Conservation (phyloP, 2,888 invertebrate species). For the Ecdyonurus torrentis region DNA sequence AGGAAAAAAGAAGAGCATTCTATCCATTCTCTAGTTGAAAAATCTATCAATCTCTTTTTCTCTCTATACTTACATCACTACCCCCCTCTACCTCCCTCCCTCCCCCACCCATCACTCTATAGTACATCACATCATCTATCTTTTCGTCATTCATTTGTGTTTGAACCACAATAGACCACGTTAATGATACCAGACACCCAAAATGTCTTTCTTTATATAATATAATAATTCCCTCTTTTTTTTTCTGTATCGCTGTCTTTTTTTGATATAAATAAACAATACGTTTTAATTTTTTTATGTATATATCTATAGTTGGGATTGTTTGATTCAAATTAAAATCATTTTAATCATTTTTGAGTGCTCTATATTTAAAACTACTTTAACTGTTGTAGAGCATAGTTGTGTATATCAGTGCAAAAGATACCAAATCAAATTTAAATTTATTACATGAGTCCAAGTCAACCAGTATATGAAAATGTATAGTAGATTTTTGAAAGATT, state of each 20-base stretch:
- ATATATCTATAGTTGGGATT: too few species aligned
- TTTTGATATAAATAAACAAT: too few species aligned
- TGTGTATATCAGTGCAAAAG: neutral
- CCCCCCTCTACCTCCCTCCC: neutral
- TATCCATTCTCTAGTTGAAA: neutral
- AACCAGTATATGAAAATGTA: too few species aligned
- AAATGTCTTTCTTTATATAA: too few species aligned
- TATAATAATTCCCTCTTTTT: too few species aligned
- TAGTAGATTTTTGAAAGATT: too few species aligned
- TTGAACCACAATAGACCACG: neutral
- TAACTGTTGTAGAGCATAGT: neutral
- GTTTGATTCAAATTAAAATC: neutral
- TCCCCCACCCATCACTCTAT: too few species aligned
- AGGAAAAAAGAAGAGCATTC: neutral
- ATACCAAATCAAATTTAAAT: neutral
- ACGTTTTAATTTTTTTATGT: too few species aligned
- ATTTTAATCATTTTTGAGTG: neutral
- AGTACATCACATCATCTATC: neutral
- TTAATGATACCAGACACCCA: too few species aligned
- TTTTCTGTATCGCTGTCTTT: too few species aligned
- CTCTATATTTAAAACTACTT: constrained; percentile 17
- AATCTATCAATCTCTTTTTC: constrained; percentile 2
- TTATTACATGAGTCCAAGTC: neutral
- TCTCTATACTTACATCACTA: neutral
- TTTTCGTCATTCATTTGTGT: neutral